Evolutionary conservation across 2,888 invertebrate genomes (phyloP), one percentile per base, ranked within the genome.

Genomic region (Ischnura elegans): DNA sequence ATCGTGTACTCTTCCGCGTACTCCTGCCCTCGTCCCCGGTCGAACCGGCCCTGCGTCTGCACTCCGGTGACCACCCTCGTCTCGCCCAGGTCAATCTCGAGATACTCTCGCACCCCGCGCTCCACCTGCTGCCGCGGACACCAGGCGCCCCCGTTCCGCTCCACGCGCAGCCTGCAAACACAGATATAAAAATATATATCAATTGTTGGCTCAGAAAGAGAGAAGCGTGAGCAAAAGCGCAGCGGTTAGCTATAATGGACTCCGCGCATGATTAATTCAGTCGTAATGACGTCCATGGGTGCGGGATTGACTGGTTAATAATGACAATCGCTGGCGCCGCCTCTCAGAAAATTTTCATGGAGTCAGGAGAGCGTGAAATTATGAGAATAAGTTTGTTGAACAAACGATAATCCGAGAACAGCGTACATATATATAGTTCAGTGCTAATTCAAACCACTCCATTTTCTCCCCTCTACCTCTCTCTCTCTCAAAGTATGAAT

Each of bases 31-130:
- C 97, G 96, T 76, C 98, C 98, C 94, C 97, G 97, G 95, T 97
- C 98, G 95, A 97, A 98, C 87, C 98, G 96, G n/a, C 98, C 98
- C 95, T 98, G 98, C 8, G 98, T 98, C 95, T 98, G 97, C 76
- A 98, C 97, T 90, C 97, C 97, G 13, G 97, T 97, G 94, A 98
- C 96, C 94, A 97, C 96, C 95, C 97, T 97, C 93, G 97, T 96
- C 55, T 96, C 96, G 8, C 96, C 96, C 94, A 98, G 96, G 95
- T 97, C 97, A 90, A 98, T 97, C 95, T 97, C 96, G 46, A 97
- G 96, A 96, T 97, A 98, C 95, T 98, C 98, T 84, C 97, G 96
- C 45, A 97, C 96, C 19, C 97, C 97, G 93, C 96, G 96, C 95
- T 97, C 97, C 94, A 98, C 97, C 95, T 97, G 97, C 94, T 96